These are phyloP conservation scores for Pomacea maculata DNA, from an alignment of 1,140 invertebrate genomes.

Conservation along the genomic window DNA sequence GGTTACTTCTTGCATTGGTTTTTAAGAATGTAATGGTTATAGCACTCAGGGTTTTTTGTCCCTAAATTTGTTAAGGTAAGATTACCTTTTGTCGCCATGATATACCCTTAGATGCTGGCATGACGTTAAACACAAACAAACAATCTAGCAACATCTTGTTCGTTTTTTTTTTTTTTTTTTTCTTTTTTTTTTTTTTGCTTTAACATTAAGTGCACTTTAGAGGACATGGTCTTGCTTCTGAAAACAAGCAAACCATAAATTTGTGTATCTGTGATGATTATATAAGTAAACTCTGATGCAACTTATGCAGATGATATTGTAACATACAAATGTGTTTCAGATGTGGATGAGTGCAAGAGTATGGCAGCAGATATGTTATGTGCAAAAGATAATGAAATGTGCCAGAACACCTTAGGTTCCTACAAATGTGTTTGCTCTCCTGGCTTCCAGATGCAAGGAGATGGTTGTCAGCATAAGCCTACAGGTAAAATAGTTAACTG, in stretches of 20 bases:
- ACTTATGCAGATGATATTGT: too few species aligned
- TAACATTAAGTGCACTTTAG: too few species aligned
- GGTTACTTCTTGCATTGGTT: too few species aligned
- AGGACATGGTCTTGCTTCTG: too few species aligned
- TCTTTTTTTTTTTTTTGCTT: too few species aligned
- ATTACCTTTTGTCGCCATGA: too few species aligned
- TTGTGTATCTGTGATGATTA: neutral
- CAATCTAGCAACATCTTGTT: neutral
- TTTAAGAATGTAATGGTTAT: too few species aligned
- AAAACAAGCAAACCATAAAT: neutral
- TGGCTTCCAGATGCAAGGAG: constrained; percentile 10
- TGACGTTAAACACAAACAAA: too few species aligned
- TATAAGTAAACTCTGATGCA: neutral
- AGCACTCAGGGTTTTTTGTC: too few species aligned
- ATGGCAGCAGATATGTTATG: constrained; percentile 43
- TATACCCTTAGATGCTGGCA: too few species aligned
- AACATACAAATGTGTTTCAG: constrained; percentile 62
- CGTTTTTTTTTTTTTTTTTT: too few species aligned
- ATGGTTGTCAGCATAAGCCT: constrained; percentile 7
- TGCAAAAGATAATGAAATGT: constrained; percentile 13
- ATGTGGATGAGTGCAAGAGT: constrained; percentile 88
- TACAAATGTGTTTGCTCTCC: constrained; percentile 24
- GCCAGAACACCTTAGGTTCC: constrained; percentile 25
- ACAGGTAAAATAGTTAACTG: constrained; percentile 18
- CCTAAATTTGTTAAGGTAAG: too few species aligned